Evolutionary conservation across 2,113 vertebrate genomes (phyloP).

Genomic region (Sitta europaea): DNA sequence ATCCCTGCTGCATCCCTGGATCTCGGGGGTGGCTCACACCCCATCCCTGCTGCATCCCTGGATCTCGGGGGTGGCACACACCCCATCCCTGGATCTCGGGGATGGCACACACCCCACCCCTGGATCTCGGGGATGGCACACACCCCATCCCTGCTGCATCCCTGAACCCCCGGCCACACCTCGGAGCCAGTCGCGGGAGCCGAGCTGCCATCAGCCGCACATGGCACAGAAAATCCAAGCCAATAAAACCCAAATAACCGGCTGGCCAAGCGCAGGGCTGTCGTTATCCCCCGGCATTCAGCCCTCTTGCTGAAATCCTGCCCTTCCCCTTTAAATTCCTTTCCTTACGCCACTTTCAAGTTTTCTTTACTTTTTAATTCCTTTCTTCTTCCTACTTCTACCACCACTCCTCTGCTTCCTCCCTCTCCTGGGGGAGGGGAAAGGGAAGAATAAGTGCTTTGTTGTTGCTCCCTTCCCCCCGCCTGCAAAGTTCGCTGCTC

Average conservation of each 20-base stretch:
- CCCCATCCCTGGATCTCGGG: too few species aligned
- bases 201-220: neutral
- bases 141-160: neutral
- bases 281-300: neutral
- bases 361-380: conserved; percentile 56
- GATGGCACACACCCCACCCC: too few species aligned
- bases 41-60: too few species aligned
- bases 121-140: neutral
- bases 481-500: neutral
- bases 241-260: neutral
- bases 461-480: conserved; percentile 57
- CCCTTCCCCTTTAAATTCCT: conserved; percentile 14
- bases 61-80: too few species aligned
- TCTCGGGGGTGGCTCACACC: too few species aligned
- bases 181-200: neutral
- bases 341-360: neutral
- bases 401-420: conserved; percentile 48
- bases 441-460: conserved; percentile 59
- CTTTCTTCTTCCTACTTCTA: conserved; percentile 56
- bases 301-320: neutral
- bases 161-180: neutral
- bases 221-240: accelerated
- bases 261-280: neutral
- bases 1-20: too few species aligned
- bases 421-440: conserved; percentile 56